These are phyloP conservation scores for Aplysia californica DNA, from an alignment of 1,140 invertebrate genomes.

Conservation along the genomic window DNA sequence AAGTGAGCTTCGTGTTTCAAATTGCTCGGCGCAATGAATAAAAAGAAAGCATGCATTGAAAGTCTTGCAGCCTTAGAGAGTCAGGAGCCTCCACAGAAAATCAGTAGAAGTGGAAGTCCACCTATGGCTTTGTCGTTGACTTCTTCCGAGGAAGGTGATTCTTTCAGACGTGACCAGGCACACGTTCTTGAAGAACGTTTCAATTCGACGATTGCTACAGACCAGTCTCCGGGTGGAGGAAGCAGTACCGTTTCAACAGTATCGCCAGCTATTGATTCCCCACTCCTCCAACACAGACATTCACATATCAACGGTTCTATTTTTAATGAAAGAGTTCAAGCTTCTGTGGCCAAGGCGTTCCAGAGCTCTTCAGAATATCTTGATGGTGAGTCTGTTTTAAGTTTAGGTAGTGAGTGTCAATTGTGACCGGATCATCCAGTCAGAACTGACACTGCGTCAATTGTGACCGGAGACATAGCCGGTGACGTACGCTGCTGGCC, in stretches of 20 bases:
- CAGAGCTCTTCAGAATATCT: neutral
- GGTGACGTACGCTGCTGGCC: neutral
- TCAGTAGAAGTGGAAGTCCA: neutral
- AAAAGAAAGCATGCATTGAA: neutral
- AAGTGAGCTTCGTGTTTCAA: no score
- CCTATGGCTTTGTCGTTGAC: neutral
- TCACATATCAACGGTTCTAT: slow-evolving; percentile 2
- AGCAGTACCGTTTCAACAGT: neutral
- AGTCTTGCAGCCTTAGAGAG: neutral
- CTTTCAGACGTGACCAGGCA: no score
- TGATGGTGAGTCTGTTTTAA: neutral
- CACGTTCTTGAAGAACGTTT: no score
- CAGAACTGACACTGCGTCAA: neutral
- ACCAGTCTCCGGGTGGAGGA: no score
- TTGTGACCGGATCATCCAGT: neutral
- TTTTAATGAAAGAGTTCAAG: neutral
- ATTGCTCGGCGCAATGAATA: slow-evolving; percentile 12
- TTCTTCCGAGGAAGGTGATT: neutral
- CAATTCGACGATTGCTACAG: no score
- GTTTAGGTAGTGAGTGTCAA: neutral
- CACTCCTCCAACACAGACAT: neutral
- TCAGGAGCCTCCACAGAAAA: neutral
- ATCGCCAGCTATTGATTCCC: neutral
- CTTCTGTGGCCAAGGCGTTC: neutral
- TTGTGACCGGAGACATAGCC: no score